Conservation (phyloP, 2,113 vertebrate species). For the Nestor notabilis region DNA sequence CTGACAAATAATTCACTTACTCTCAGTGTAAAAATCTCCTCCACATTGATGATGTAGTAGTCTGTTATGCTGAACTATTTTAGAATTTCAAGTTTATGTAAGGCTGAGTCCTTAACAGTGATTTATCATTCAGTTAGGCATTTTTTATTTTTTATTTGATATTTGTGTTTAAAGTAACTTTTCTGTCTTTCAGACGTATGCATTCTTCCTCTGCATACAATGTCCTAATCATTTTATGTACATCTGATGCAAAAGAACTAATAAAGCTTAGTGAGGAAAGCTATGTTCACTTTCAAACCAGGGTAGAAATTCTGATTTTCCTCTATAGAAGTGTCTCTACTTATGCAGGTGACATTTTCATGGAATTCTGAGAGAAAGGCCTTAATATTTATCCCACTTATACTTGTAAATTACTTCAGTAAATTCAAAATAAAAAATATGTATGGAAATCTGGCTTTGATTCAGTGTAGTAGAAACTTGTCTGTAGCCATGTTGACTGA, state of each 20-base stretch:
- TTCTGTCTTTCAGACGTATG: background rate
- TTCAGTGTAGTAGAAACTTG: background rate
- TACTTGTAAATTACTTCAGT: background rate
- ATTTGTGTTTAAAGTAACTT: background rate
- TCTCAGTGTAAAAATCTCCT: background rate
- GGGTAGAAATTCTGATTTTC: background rate
- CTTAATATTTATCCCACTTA: background rate
- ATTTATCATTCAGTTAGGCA: background rate
- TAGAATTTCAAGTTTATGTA: background rate
- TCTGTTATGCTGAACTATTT: background rate
- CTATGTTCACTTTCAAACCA: background rate
- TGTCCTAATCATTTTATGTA: background rate
- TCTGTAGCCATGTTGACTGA: background rate
- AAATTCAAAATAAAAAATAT: background rate
- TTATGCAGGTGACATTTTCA: background rate
- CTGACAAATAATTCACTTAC: background rate
- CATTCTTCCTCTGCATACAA: background rate
- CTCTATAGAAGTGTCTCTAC: background rate
- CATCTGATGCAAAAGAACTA: background rate
- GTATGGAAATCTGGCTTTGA: background rate
- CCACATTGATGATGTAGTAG: fast-evolving
- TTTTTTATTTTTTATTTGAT: background rate
- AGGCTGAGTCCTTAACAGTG: background rate
- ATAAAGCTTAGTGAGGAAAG: background rate
- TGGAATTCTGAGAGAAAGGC: background rate